Percentiles rank a stretch among this genome's conserved stretches.
Evolutionary conservation across 2,113 vertebrate species (phyloP).

Genomic region (Heterocephalus glaber): DNA sequence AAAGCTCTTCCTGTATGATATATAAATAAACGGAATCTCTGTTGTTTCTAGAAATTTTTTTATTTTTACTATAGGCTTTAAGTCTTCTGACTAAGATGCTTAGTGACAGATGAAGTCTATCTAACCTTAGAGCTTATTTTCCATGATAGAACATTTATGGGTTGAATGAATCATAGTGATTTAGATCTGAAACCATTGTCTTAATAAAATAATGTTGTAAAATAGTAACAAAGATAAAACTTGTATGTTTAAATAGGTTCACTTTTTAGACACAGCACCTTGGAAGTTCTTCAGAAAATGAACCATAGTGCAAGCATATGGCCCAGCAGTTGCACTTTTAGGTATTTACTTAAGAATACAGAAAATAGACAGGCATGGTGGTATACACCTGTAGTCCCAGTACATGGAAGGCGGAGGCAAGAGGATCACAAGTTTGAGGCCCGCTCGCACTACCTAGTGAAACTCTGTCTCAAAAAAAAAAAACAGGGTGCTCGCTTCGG

Average conservation of each 20-base stretch:
- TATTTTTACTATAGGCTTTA: conserved; percentile 2
- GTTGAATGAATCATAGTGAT: background rate
- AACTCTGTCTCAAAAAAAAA: background rate
- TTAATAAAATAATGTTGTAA: conserved; percentile 44
- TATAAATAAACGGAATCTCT: background rate
- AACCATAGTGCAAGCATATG: background rate
- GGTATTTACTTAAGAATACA: background rate
- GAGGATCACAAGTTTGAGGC: background rate
- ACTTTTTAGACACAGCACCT: background rate
- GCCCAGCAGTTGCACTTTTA: background rate
- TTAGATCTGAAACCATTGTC: conserved; percentile 30
- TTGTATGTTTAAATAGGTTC: background rate
- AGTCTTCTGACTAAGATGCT: conserved; percentile 19
- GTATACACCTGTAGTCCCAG: background rate
- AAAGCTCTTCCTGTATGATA: conserved; percentile 22
- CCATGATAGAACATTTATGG: background rate
- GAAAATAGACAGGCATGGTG: background rate
- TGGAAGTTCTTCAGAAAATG: background rate
- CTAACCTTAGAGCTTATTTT: conserved; percentile 44
- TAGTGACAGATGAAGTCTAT: background rate
- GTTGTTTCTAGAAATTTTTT: background rate
- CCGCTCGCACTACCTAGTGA: background rate
- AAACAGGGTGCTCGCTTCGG: no score
- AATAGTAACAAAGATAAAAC: conserved; percentile 24
- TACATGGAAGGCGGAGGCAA: background rate